Evolutionary conservation across 1,140 invertebrate genomes (phyloP), one percentile per base, ranked within the genome.

Genomic region (Heliconius himera): DNA sequence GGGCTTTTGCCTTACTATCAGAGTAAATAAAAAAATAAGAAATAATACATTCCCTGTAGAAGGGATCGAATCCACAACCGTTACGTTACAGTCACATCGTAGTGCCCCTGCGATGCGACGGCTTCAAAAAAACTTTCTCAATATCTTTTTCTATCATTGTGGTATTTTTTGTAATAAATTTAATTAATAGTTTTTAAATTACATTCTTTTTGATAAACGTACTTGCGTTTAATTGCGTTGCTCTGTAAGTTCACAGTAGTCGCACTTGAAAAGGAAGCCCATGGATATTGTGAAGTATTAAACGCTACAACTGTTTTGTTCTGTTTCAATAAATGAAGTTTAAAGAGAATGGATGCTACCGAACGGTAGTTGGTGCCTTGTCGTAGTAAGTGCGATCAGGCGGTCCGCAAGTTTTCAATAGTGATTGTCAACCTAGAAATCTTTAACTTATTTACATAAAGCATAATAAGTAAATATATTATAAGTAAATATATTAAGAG

Each of bases 391-490:
- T 80, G 78, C 78, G 33, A 76, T 80, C 78, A 80, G 36, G 66
- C 60, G 41, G 66, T 56, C 56, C 33, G 49, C 49, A 60, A 80
- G 66, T 49, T 36, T 66, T 80, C 75, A 72, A 56, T 80, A 56
- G 76, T 54, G 72, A 74, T 73, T 49, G 60, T 66, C 33, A 72
- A 79, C 46, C 66, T 26, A 26, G 78, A 78, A 36, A 74, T 74
- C 36, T 81, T 77, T 80, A 70, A 49, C 13, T 80, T 76, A 81
- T 81, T 83, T 84, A 85, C 82, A 84, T 82, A 83, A 84, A 84
- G 83, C 78, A 83, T 77, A 71, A 26, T 66, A 26, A 29, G 20
- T 56, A n/a, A 2, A 1, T 8, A 60, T 56, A n/a, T 56, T 18
- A 56, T 56, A 5, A 56, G 4, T 18, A 49, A 16, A 49, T 49